These are phyloP conservation scores for Netelia melanura DNA, from an alignment of 2,888 invertebrate genomes.

Conservation along the genomic window DNA sequence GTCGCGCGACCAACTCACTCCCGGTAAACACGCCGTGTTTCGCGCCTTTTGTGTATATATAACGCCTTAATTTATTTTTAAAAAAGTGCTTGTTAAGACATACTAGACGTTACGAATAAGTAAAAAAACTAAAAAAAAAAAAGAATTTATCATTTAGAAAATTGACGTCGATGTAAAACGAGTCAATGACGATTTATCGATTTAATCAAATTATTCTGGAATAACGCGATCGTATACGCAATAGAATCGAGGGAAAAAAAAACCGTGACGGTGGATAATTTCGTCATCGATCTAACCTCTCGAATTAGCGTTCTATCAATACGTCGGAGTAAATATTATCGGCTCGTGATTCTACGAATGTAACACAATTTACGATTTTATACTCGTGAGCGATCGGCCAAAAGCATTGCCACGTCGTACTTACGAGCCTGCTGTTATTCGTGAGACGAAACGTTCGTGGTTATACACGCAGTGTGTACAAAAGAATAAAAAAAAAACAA, in stretches of 20 bases:
- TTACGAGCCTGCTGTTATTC: constrained; percentile 40
- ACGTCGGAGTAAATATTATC: not conserved
- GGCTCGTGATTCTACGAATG: not conserved
- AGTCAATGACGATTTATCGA: too few relatives aligned
- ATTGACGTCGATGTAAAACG: too few relatives aligned
- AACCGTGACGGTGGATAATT: constrained; percentile 31
- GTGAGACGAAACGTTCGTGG: constrained; percentile 39
- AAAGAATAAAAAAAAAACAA: constrained; percentile 17
- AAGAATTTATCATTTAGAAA: too few relatives aligned
- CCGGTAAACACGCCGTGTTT: not conserved
- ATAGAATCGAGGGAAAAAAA: not conserved
- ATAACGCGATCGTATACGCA: not conserved
- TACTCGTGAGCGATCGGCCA: constrained; percentile 1
- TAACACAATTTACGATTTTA: not conserved
- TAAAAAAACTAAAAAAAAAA: too few relatives aligned
- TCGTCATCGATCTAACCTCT: not conserved
- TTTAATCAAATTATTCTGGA: too few relatives aligned
- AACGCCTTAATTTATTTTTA: not conserved
- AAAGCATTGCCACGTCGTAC: constrained; percentile 46
- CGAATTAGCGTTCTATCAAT: not conserved
- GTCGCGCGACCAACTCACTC: constrained; percentile 59
- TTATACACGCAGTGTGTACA: constrained; percentile 19
- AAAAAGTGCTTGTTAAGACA: not conserved
- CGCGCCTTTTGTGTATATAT: not conserved
- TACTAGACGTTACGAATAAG: not conserved